Base-by-base conservation (phyloP, 2,797 vertebrate species). In the Coregonus ussuriensis region DNA sequence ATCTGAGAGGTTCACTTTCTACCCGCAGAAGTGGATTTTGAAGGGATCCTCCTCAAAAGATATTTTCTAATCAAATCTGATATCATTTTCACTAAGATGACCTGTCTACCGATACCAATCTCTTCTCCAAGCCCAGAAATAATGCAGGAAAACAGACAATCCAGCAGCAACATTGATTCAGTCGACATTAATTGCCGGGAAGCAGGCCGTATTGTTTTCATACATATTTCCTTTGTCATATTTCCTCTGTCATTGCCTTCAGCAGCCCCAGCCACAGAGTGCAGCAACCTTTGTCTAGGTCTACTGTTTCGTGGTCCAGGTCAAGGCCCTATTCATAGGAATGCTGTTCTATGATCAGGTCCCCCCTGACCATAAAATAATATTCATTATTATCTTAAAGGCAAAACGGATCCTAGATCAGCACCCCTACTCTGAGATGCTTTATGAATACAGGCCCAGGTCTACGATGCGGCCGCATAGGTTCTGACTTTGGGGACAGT, bases 101-200 rank as follows among this genome's bases (percentile, higher is more conserved):
- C 87, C 85, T 79, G 86, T 87, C 87, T 71, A 88, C 82, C 86
- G 84, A 84, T 82, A 84, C 81, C 86, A 85, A 84, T 91, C 83
- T 84, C 72, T 78, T 88, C 82, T 62, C 80, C 21, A 25, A 18
- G 70, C 84, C 84, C 79, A 33, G 16, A 82, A 86, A 81, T 83
- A 67, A 70, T 13, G 84, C 69, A 72, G 84, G 86, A 90, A 89
- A 88, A 89, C 87, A 89, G 85, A 90, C 84, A 83, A 91, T 92
- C 85, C 90, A 87, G 83, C 83, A 72, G 71, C 59, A 79, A 76
- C 88, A 94, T 94, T 82, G 91, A 94, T 93, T 93, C 86, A 88
- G 90, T 92, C 91, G 88, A 88, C 85, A 89, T 91, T 93, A 93
- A 95, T 94, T 93, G 92, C 90, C 84, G 84, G 91, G 90, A 94